Base-by-base conservation (phyloP, 2,888 invertebrate genomes). In the Stenichneumon culpator region DNA sequence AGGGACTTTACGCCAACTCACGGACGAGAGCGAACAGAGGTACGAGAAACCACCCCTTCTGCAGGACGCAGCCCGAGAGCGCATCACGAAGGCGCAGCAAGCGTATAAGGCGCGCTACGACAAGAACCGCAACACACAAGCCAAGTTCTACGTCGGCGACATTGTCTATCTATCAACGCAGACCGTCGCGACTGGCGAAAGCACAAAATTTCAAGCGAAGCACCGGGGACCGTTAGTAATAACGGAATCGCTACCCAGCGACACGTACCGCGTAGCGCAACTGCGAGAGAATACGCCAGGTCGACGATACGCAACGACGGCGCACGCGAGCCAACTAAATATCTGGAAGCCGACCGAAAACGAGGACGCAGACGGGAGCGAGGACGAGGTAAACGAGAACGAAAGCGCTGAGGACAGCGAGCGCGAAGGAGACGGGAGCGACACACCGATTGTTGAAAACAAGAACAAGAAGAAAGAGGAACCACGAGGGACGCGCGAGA, bases 131-230 rank as follows among this genome's bases (percentile, higher is more conserved):
- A 14, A 28, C 0, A 19, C 39, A 19, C 65, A 25, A 16, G 65
- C 54, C 1, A 50, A 78, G 19, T 84, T 77, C 19, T 22, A 60
- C 22, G 57, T 73, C 11, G 83, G 83, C 4, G 79, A 83, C 36
- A 60, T 83, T 11, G 74, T 83, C 6, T 79, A 54, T 28, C 47
- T 83, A 68, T 22, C 63, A 11, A 39, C 68, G n/a, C 63, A 68
- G 2, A 22, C 63, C 4, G n/a, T n/a, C 4, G 39, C 52, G 7
- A 83, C 83, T 0, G 78, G 72, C 22, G 79, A 79, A n/a, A 74
- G 74, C 39, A 79, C 74, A 0, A 83, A 79, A 60, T 32, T 83
- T 1, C 83, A 80, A 14, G 22, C 57, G 11, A 57, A 57, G 25
- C 22, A 57, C 9, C 57, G 57, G 3, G 54, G 57, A 22, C 57